These are phyloP conservation scores for Microcebus jonahi DNA, from an alignment of 2,113 vertebrate species.

Conservation along the genomic window DNA sequence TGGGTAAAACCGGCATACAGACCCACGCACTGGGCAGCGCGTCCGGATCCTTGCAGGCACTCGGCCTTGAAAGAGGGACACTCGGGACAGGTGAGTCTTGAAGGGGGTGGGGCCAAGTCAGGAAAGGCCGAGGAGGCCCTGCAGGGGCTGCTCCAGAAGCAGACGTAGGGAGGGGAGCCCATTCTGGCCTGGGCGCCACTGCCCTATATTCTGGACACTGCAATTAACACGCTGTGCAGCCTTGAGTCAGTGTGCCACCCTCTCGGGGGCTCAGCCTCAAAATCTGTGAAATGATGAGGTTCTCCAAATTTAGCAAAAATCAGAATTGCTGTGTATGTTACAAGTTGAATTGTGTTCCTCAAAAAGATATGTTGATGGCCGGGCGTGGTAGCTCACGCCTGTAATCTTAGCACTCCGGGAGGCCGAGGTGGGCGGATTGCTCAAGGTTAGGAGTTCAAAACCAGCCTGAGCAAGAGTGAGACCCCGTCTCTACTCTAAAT, in stretches of 20 bases:
- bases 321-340: too few relatives aligned
- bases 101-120: background rate
- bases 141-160: background rate
- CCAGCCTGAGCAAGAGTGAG: too few relatives aligned
- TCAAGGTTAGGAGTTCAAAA: too few relatives aligned
- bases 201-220: background rate
- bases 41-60: background rate
- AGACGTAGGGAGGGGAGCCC: background rate
- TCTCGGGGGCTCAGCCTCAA: background rate
- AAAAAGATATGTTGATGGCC: background rate
- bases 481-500: too few relatives aligned
- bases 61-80: background rate
- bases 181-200: background rate
- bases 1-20: background rate
- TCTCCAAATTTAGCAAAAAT: background rate
- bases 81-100: background rate
- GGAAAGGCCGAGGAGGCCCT: background rate
- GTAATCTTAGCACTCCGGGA: too few relatives aligned
- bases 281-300: background rate
- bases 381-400: too few relatives aligned
- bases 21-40: rapidly evolving
- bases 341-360: background rate
- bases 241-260: background rate
- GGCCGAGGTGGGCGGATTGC: too few relatives aligned
- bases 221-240: background rate